These are phyloP conservation scores for Ophion obscuratus DNA, from an alignment of 2,888 invertebrate species.

Conservation along the genomic window DNA sequence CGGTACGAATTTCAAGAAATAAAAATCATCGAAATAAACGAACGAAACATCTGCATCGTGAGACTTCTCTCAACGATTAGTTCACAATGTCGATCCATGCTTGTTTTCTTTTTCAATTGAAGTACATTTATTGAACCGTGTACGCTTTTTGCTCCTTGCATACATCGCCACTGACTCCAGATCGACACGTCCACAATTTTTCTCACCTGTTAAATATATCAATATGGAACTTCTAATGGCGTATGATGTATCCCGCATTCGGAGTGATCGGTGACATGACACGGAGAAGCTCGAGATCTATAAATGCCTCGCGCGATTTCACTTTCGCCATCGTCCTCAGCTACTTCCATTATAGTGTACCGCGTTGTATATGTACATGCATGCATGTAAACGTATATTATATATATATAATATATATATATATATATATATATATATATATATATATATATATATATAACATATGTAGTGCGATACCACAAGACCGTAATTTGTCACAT, in stretches of 20 bases:
- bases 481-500: conserved; percentile 60
- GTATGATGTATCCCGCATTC: background rate
- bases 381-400: background rate
- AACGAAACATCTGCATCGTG: too few species aligned
- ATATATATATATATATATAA: conserved; percentile 21
- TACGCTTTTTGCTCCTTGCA: background rate
- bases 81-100: too few species aligned
- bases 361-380: background rate
- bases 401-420: conserved; percentile 14
- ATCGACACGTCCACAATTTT: background rate
- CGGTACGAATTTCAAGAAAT: too few species aligned
- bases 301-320: conserved; percentile 75
- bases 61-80: too few species aligned
- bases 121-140: background rate
- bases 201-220: background rate
- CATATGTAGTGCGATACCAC: background rate
- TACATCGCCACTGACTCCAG: background rate
- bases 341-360: conserved; percentile 7
- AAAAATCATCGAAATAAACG: too few species aligned
- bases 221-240: background rate
- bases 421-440: conserved; percentile 15
- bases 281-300: conserved; percentile 14
- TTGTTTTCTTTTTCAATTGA: background rate
- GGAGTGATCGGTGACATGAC: background rate
- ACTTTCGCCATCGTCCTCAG: conserved; percentile 71